These are phyloP conservation scores for Pocillopora grandis DNA, from an alignment of 92 coral and sea anemone species.

Conservation along the genomic window DNA sequence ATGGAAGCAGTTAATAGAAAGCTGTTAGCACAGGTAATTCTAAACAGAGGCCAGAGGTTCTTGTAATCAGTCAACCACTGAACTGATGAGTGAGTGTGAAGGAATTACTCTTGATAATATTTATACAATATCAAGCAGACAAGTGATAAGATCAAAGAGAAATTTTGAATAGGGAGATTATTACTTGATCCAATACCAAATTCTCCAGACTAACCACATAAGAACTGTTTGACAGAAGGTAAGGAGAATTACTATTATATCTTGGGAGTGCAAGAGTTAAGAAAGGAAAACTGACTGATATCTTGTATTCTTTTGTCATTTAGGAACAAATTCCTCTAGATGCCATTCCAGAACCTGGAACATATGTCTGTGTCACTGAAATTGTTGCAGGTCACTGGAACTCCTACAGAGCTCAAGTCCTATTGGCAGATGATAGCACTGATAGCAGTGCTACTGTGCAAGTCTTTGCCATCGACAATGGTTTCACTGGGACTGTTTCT, in stretches of 20 bases:
- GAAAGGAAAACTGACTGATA: not conserved
- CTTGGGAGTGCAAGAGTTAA: too few species aligned
- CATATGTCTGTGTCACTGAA: constrained; percentile 64
- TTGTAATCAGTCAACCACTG: not conserved
- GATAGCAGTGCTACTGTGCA: constrained; percentile 27
- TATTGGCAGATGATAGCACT: not conserved
- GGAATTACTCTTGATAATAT: too few species aligned
- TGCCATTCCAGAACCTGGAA: constrained; percentile 69
- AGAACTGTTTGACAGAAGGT: too few species aligned
- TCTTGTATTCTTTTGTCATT: not conserved
- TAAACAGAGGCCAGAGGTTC: not conserved
- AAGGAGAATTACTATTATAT: too few species aligned
- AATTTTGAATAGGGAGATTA: too few species aligned
- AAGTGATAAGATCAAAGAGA: too few species aligned
- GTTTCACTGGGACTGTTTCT: constrained; percentile 66
- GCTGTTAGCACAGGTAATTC: constrained; percentile 66
- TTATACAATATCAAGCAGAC: too few species aligned
- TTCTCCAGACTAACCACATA: too few species aligned
- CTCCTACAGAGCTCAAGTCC: constrained; percentile 67
- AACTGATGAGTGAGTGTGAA: not conserved
- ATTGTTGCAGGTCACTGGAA: constrained; percentile 73
- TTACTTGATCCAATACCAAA: too few species aligned
- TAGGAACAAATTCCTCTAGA: constrained; percentile 48
- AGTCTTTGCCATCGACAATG: constrained; percentile 93
- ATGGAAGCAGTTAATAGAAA: constrained; percentile 46